phyloP scores from a whole-genome alignment of 2,113 vertebrate genomes.

The Spermophilus dauricus region DNA sequence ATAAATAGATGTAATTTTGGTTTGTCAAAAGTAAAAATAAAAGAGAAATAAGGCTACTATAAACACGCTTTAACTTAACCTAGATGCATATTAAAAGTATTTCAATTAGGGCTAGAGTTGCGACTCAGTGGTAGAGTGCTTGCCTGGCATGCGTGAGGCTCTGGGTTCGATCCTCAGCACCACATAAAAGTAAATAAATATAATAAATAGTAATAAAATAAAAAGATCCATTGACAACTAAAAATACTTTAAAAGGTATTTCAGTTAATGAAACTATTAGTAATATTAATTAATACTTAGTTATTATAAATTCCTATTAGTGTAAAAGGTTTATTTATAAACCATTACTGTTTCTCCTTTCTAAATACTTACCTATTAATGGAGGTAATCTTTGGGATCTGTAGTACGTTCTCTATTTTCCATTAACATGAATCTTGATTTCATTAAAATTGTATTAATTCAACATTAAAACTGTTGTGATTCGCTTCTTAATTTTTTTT shows the following conservation, averaged over 20 bases:
- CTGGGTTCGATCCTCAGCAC: no score
- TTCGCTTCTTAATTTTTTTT: conserved; percentile 44
- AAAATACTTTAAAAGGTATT: neutral
- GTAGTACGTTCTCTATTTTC: conserved; percentile 34
- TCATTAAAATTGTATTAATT: conserved; percentile 72
- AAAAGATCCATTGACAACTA: no score
- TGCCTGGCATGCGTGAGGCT: no score
- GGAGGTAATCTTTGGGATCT: neutral
- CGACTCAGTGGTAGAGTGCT: no score
- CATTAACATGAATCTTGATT: conserved; percentile 60
- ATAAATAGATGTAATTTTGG: neutral
- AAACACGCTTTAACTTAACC: neutral
- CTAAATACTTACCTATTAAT: neutral
- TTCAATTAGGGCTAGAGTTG: neutral
- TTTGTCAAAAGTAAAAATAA: neutral
- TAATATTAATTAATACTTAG: conserved; percentile 16
- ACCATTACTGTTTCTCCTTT: neutral
- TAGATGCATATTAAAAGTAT: neutral
- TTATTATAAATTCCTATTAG: neutral
- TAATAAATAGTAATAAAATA: no score
- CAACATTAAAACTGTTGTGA: conserved; percentile 21
- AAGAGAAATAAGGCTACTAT: neutral
- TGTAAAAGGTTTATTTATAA: conserved; percentile 44
- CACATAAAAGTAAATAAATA: no score
- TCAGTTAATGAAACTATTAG: conserved; percentile 32